These are phyloP conservation scores for Dexiosoma caninum DNA, from an alignment of 2,888 invertebrate genomes.

Conservation along the genomic window DNA sequence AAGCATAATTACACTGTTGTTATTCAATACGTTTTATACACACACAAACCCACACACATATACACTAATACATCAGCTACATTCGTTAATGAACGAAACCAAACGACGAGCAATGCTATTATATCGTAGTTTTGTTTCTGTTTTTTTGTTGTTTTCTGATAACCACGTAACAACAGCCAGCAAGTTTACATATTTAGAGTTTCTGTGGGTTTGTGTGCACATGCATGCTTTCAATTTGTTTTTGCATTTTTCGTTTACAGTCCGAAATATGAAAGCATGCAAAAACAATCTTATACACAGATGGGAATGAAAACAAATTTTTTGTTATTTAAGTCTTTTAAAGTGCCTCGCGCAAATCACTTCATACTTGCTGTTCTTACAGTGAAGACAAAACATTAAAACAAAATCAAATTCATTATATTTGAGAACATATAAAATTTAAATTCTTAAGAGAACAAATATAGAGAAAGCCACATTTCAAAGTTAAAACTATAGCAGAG, in stretches of 20 bases:
- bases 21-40: too few relatives aligned
- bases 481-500: background rate
- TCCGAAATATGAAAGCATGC: slow-evolving; percentile 25
- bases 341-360: slow-evolving; percentile 78
- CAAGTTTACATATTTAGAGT: background rate
- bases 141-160: background rate
- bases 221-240: slow-evolving; percentile 47
- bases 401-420: slow-evolving; percentile 33
- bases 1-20: background rate
- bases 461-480: too few relatives aligned
- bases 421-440: slow-evolving; percentile 5
- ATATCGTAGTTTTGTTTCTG: background rate
- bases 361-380: slow-evolving; percentile 78
- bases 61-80: background rate
- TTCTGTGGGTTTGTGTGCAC: background rate
- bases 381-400: slow-evolving; percentile 72
- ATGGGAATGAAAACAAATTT: slow-evolving; percentile 66
- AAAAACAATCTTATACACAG: slow-evolving; percentile 64
- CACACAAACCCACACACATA: background rate
- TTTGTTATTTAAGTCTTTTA: slow-evolving; percentile 78
- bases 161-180: slow-evolving; percentile 4
- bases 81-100: slow-evolving; percentile 14
- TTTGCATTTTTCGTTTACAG: slow-evolving; percentile 40
- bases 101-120: slow-evolving; percentile 18
- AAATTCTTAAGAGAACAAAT: background rate